Evolutionary conservation across 2,888 invertebrate species (phyloP), one percentile per base, ranked within the genome.

Genomic region (Labia minor): DNA sequence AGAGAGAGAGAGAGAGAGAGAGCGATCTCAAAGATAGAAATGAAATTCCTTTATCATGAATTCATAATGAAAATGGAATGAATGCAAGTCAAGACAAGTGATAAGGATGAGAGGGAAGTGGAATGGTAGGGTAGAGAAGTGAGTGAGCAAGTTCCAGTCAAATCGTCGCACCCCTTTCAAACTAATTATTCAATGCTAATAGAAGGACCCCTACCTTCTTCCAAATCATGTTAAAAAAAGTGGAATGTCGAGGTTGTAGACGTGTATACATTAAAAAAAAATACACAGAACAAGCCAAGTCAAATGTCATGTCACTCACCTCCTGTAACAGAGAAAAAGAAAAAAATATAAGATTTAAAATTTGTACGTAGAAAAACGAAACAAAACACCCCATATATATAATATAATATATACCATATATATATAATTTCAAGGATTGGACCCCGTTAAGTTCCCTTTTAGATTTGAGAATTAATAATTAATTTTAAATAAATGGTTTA

Each of bases 121-220:
- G n/a, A n/a, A n/a, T n/a, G n/a, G n/a, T n/a, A n/a, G n/a, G n/a
- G n/a, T n/a, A n/a, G n/a, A n/a, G n/a, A n/a, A n/a, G n/a, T n/a
- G n/a, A n/a, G n/a, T n/a, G n/a, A n/a, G n/a, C n/a, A n/a, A n/a
- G n/a, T n/a, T n/a, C n/a, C n/a, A n/a, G n/a, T n/a, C n/a, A n/a
- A n/a, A n/a, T n/a, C n/a, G n/a, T n/a, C 49, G 3, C 16, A 49
- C 16, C 49, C 49, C 49, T 16, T 49, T 49, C 14, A 49, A n/a
- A 49, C 49, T 49, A 49, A 49, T 49, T 49, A 49, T n/a, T 49
- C 49, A 49, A 49, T 49, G 49, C 49, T 49, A 49, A 49, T 4
- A 10, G 49, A 49, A 33, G 33, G 6, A 49, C 49, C 49, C 49
- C n/a, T 26, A 26, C 26, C 26, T 26, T 26, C 26, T 6, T 26